Evolutionary conservation across 2,888 invertebrate species (phyloP).

Genomic region (Rhorus exstirpatorius): DNA sequence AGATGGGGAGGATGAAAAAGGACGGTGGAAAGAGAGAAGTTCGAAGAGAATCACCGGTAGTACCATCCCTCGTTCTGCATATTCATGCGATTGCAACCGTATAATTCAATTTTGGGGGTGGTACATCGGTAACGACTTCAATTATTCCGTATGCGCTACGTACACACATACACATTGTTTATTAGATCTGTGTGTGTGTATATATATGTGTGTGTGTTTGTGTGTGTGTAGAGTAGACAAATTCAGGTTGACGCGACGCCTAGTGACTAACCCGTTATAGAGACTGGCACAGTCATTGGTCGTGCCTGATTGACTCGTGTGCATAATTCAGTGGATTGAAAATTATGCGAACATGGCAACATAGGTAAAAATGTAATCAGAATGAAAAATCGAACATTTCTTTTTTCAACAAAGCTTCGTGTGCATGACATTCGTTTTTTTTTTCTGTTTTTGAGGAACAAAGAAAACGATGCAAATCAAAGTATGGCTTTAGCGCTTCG

Average conservation of each 20-base stretch:
- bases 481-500: too few species aligned
- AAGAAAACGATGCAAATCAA: too few species aligned
- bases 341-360: conserved; percentile 1
- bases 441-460: too few species aligned
- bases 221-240: too few species aligned
- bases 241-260: background rate
- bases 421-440: too few species aligned
- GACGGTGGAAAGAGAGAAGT: conserved; percentile 5
- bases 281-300: conserved; percentile 1
- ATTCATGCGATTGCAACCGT: conserved; percentile 71
- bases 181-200: conserved; percentile 24
- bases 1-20: background rate
- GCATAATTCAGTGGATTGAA: conserved; percentile 17
- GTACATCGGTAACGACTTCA: conserved; percentile 75
- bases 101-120: conserved; percentile 75
- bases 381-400: background rate
- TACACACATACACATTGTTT: conserved; percentile 29
- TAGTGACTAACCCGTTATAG: background rate
- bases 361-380: background rate
- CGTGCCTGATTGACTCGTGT: conserved; percentile 1
- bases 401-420: too few species aligned
- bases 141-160: conserved; percentile 71
- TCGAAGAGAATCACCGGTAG: conserved; percentile 41
- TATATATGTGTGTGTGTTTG: too few species aligned
- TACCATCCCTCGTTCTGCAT: conserved; percentile 67